Conservation (phyloP, 2,113 vertebrate species). For the Sebastes schlegelii region DNA sequence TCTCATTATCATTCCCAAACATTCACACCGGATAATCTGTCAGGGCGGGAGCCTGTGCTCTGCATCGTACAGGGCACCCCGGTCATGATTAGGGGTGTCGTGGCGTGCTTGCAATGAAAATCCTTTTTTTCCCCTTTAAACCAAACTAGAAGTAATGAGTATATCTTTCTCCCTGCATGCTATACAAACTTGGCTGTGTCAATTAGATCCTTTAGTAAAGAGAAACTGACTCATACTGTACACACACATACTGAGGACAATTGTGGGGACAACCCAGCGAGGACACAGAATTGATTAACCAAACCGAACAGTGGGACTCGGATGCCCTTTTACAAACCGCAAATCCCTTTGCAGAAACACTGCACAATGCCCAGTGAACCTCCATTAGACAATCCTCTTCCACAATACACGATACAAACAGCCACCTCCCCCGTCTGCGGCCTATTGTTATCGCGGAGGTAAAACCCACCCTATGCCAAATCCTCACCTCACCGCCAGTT, state of each 20-base stretch:
- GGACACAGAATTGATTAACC: conserved; percentile 64
- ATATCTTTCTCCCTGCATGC: conserved; percentile 37
- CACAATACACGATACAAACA: conserved; percentile 63
- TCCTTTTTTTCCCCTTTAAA: conserved; percentile 47
- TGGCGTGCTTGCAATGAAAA: conserved; percentile 72
- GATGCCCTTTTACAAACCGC: conserved; percentile 67
- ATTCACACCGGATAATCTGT: conserved; percentile 82
- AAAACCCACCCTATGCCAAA: conserved; percentile 71
- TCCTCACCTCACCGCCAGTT: conserved; percentile 71
- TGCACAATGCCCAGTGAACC: conserved; percentile 67
- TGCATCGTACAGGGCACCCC: conserved; percentile 68
- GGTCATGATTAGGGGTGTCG: conserved; percentile 69
- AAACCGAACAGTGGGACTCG: conserved; percentile 49
- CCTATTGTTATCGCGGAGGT: conserved; percentile 73
- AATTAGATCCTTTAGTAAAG: conserved; percentile 50
- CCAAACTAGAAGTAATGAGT: conserved; percentile 47
- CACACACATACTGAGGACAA: conserved; percentile 30
- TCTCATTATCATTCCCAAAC: conserved; percentile 86
- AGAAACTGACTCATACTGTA: conserved; percentile 47
- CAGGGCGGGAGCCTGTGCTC: conserved; percentile 68
- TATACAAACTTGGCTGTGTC: conserved; percentile 48
- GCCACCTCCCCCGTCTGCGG: conserved; percentile 52
- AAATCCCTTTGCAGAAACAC: conserved; percentile 65
- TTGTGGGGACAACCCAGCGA: conserved; percentile 43
- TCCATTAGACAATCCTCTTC: conserved; percentile 66